Evolutionary conservation across 2,888 invertebrate genomes (phyloP).

Genomic region (Metalampra italica): DNA sequence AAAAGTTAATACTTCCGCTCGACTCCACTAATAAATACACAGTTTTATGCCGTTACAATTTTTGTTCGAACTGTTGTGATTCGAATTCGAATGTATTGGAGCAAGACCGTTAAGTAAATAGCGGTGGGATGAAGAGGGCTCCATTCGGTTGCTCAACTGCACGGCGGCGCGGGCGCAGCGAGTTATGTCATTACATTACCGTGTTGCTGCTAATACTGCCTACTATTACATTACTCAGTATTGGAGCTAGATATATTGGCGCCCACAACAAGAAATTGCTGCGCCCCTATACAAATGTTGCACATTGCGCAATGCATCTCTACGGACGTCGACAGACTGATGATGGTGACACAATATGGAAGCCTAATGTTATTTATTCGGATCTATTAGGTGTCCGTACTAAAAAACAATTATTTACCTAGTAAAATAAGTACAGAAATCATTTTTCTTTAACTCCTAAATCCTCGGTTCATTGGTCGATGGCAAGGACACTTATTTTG

Average conservation of each 20-base stretch:
- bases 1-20: constrained; percentile 12
- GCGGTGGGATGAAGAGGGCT: constrained; percentile 18
- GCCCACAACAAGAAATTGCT: too few species aligned
- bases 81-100: constrained; percentile 19
- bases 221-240: neutral
- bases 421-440: too few species aligned
- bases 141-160: constrained; percentile 15
- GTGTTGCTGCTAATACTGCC: constrained; percentile 14
- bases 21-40: constrained; percentile 14
- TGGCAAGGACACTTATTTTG: too few species aligned
- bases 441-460: too few species aligned
- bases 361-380: too few species aligned
- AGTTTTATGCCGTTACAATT: constrained; percentile 22
- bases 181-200: constrained; percentile 21
- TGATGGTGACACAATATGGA: too few species aligned
- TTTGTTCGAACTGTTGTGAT: constrained; percentile 23
- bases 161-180: constrained; percentile 2
- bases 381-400: too few species aligned
- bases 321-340: too few species aligned
- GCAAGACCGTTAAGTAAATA: constrained; percentile 35
- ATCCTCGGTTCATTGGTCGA: too few species aligned
- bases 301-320: too few species aligned
- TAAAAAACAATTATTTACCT: too few species aligned
- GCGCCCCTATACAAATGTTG: too few species aligned
- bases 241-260: neutral